Evolutionary conservation across 2,797 vertebrate genomes (phyloP).

Genomic region (Spinus olivaceus): DNA sequence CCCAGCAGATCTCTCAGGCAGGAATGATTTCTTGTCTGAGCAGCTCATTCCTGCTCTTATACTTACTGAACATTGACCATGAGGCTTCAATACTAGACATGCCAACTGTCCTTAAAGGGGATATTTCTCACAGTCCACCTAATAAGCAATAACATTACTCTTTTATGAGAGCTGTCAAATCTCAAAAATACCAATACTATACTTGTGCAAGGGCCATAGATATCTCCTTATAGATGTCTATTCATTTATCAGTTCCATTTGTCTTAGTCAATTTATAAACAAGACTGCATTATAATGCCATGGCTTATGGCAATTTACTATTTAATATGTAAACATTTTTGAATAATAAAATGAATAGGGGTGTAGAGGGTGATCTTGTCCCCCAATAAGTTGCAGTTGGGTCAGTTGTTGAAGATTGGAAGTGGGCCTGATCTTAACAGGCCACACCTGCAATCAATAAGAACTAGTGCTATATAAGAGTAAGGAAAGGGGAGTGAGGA

Average conservation of each 20-base stretch:
- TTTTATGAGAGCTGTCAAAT: neutral
- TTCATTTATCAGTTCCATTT: neutral
- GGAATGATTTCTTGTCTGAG: neutral
- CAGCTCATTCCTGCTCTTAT: neutral
- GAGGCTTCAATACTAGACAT: neutral
- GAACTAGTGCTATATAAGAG: no score
- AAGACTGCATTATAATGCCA: neutral
- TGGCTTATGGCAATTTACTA: neutral
- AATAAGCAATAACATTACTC: neutral
- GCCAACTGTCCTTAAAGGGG: neutral
- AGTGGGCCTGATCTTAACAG: no score
- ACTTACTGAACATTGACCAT: neutral
- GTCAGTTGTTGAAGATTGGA: no score
- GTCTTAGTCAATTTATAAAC: neutral
- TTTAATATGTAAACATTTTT: neutral
- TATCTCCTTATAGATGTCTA: neutral
- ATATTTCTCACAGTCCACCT: neutral
- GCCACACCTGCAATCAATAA: no score
- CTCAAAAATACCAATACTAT: neutral
- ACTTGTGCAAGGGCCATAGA: neutral
- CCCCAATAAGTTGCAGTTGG: no score
- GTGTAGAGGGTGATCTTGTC: no score
- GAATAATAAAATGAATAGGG: neutral
- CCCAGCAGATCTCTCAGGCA: neutral
- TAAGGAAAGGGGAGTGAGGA: no score